Base-by-base conservation (phyloP, 2,113 vertebrate genomes). In the Dinomys branickii region DNA sequence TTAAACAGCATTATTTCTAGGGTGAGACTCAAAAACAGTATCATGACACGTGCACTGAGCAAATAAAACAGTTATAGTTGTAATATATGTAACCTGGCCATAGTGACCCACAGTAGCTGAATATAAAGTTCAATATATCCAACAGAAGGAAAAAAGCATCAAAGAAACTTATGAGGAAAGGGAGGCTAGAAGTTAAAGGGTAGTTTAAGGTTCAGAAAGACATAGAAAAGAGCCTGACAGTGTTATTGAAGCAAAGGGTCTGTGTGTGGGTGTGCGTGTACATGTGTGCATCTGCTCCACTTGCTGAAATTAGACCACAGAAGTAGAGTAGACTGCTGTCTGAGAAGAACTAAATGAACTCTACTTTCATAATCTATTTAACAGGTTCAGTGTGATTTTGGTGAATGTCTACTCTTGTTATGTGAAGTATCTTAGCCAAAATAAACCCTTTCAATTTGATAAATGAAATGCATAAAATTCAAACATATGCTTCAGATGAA, bases 401-500 rank as follows among this genome's bases (percentile, higher is more conserved):
- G n/a, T 89, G 61, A 91, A 7, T 84, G 19, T 7, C 28, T 86
- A 38, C 22, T 94, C 7, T 58, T 77, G 1, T 38, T 90, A 92
- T 24, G 5, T 41, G 63, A 96, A 92, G 35, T 58, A 95, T 1
- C 2, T 73, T 83, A 94, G 58, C 54, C 17, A 91, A 1, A 88
- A 35, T 58, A 82, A 85, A 35, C 35, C 35, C 54, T 67, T 67
- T 81, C 67, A 94, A 38, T 77, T 52, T 82, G 82, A 88, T 90
- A 94, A 69, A 52, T 78, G n/a, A 94, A 95, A 95, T 73, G 38
- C 44, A 67, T 94, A 94, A 94, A 95, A 78, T 69, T 28, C n/a
- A 38, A 41, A 41, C 38, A 38, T 22, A 38, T 11, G 41, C 2
- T 69, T 56, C 59, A 82, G n/a, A 83, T 54, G 94, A 69, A 92